Evolutionary conservation across 2,113 vertebrate genomes (phyloP).

Genomic region (Callocephalon fimbriatum): DNA sequence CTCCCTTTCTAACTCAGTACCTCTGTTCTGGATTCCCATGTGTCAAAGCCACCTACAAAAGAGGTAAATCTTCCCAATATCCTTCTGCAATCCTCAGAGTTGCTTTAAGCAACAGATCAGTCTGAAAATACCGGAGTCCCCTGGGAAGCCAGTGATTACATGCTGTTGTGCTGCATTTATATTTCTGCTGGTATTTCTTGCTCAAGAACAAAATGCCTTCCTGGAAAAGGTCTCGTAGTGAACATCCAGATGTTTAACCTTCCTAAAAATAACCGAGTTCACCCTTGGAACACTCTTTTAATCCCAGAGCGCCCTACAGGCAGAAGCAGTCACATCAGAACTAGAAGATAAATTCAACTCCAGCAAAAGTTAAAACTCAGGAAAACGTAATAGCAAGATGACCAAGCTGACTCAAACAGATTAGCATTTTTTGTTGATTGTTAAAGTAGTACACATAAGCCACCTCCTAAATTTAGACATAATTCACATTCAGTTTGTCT

Average conservation of each 20-base stretch:
- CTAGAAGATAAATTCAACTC: neutral
- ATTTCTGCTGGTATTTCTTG: conserved; percentile 11
- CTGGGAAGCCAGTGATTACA: conserved; percentile 9
- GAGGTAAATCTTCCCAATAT: conserved; percentile 29
- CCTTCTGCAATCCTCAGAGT: conserved; percentile 9
- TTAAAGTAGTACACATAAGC: neutral
- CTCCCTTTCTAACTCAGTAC: neutral
- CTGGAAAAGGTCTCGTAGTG: conserved; percentile 13
- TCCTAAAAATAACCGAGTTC: conserved; percentile 10
- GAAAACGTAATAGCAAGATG: neutral
- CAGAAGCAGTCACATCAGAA: neutral
- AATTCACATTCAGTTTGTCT: neutral
- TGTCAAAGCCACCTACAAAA: conserved; percentile 33
- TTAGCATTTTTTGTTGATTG: neutral
- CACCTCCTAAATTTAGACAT: neutral
- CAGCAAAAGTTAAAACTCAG: neutral
- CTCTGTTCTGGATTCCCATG: neutral
- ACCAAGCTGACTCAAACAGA: neutral
- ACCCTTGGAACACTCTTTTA: neutral
- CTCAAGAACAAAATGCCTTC: conserved; percentile 17
- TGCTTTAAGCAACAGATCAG: conserved; percentile 34
- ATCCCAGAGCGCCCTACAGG: neutral
- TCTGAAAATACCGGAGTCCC: conserved; percentile 29
- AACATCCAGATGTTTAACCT: conserved; percentile 7
- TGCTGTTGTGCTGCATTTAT: neutral